phyloP scores from a whole-genome alignment of 1,140 invertebrate species.

The Bilobella aurantiaca region DNA sequence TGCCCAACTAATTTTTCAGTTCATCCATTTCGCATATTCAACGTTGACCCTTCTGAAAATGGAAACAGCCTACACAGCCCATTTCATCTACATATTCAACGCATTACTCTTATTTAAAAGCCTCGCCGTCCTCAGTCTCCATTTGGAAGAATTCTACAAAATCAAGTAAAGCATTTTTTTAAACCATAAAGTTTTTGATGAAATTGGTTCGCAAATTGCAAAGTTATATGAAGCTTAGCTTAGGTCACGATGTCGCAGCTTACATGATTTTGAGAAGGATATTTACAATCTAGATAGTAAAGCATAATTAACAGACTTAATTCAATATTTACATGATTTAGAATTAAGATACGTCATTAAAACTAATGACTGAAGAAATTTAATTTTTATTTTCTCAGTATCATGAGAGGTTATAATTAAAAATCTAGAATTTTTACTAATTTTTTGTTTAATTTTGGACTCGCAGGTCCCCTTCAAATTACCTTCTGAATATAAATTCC shows the following conservation, averaged over 20 bases:
- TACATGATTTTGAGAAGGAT: too few species aligned
- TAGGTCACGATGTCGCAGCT: too few species aligned
- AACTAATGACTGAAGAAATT: too few species aligned
- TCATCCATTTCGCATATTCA: not conserved
- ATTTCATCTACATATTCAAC: not conserved
- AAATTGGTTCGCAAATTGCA: too few species aligned
- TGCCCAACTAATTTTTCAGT: conserved; percentile 19
- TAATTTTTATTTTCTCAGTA: too few species aligned
- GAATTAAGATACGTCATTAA: too few species aligned
- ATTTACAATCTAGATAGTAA: too few species aligned
- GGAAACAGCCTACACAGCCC: not conserved
- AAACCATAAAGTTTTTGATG: not conserved
- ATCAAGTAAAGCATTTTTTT: conserved; percentile 10
- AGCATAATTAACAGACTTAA: too few species aligned
- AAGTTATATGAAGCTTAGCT: too few species aligned
- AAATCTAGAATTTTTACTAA: too few species aligned
- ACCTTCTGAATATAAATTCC: conserved; percentile 5
- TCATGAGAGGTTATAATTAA: too few species aligned
- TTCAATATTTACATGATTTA: too few species aligned
- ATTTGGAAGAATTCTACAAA: conserved; percentile 22
- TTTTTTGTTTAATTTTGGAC: not conserved
- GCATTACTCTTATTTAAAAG: conserved; percentile 9
- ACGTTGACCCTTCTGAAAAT: conserved; percentile 3
- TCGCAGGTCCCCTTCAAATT: conserved; percentile 10
- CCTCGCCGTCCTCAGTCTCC: not conserved